Evolutionary conservation across 2,113 vertebrate species (phyloP).

Genomic region (Callopanchax toddi): DNA sequence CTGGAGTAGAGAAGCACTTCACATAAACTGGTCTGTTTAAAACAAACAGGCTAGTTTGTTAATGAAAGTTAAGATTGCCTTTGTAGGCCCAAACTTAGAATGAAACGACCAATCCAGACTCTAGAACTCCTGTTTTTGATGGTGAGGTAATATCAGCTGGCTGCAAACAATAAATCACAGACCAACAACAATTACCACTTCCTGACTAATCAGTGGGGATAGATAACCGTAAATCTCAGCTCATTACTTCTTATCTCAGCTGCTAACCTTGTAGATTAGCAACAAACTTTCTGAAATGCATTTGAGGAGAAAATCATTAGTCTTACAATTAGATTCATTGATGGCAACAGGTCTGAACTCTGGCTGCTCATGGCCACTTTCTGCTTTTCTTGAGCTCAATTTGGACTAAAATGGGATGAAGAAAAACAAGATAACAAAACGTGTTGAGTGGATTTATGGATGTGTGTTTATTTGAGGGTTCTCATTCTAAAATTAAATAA

Average conservation of each 20-base stretch:
- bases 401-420: slow-evolving; percentile 5
- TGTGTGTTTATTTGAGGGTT: neutral
- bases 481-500: no score
- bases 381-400: slow-evolving; percentile 22
- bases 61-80: slow-evolving; percentile 1
- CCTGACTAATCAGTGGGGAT: slow-evolving; percentile 27
- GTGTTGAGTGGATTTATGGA: neutral
- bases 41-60: neutral
- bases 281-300: slow-evolving; percentile 39
- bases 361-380: slow-evolving; percentile 15
- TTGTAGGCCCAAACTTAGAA: neutral
- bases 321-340: slow-evolving; percentile 56
- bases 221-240: slow-evolving; percentile 51
- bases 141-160: slow-evolving; percentile 14
- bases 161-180: slow-evolving; percentile 53
- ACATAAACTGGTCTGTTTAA: neutral
- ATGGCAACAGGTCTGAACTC: slow-evolving; percentile 37
- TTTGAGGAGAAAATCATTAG: slow-evolving; percentile 45
- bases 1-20: neutral
- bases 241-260: slow-evolving; percentile 52
- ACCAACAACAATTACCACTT: slow-evolving; percentile 45
- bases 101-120: neutral
- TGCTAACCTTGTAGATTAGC: slow-evolving; percentile 39
- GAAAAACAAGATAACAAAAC: neutral
- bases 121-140: neutral